Evolutionary conservation across 2,888 invertebrate genomes (phyloP).

Genomic region (Stenichneumon culpator): DNA sequence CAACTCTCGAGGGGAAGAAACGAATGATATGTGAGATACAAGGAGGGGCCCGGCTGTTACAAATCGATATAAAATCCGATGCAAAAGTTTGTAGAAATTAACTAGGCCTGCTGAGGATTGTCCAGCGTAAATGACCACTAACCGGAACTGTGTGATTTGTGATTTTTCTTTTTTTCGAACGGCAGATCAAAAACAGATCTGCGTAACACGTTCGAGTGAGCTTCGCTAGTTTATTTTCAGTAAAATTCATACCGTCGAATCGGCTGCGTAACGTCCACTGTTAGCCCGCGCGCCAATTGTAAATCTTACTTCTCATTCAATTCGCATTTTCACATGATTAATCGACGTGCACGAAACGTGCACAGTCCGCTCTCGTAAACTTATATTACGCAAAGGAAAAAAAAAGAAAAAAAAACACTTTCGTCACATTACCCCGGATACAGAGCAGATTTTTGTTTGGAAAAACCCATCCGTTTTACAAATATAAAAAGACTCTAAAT

Average conservation of each 20-base stretch:
- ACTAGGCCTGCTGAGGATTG: constrained; percentile 63
- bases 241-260: constrained; percentile 39
- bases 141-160: constrained; percentile 22
- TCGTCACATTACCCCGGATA: constrained; percentile 21
- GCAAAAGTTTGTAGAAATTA: constrained; percentile 68
- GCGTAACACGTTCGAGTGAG: constrained; percentile 22
- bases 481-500: constrained; percentile 71
- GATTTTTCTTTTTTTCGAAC: constrained; percentile 16
- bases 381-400: constrained; percentile 4
- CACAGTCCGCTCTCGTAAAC: constrained; percentile 4
- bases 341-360: constrained; percentile 38
- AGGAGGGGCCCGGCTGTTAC: constrained; percentile 49
- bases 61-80: constrained; percentile 68
- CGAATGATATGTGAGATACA: constrained; percentile 68
- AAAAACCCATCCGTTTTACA: constrained; percentile 43
- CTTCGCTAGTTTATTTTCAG: constrained; percentile 22
- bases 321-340: constrained; percentile 45
- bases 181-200: constrained; percentile 29
- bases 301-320: constrained; percentile 55
- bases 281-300: constrained; percentile 44
- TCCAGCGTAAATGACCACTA: constrained; percentile 38
- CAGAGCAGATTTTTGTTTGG: constrained; percentile 25
- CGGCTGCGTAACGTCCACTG: constrained; percentile 46
- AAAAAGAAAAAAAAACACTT: constrained; percentile 28
- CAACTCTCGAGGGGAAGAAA: constrained; percentile 65